Evolutionary conservation across 2,888 invertebrate species (phyloP).

Genomic region (Laothoe populi): DNA sequence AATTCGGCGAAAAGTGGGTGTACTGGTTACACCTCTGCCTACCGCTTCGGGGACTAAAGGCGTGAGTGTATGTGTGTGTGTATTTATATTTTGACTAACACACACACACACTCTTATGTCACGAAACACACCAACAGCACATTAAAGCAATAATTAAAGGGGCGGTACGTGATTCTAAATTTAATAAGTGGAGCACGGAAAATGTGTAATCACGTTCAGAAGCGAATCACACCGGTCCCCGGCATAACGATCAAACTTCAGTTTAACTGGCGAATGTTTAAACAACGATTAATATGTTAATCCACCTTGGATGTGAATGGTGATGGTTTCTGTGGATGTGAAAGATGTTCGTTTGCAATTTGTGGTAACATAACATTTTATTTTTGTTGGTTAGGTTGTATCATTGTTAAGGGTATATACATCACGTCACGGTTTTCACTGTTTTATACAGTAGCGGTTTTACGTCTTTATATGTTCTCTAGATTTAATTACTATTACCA

Average conservation of each 20-base stretch:
- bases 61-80: not conserved
- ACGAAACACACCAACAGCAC: not conserved
- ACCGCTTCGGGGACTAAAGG: too few species aligned
- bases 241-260: slow-evolving; percentile 34
- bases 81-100: not conserved
- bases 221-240: slow-evolving; percentile 32
- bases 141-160: slow-evolving; percentile 47
- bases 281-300: slow-evolving; percentile 34
- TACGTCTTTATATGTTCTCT: too few species aligned
- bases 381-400: too few species aligned
- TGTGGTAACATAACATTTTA: not conserved
- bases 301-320: slow-evolving; percentile 9
- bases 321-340: not conserved
- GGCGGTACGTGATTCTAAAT: slow-evolving; percentile 56
- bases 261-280: slow-evolving; percentile 30
- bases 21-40: too few species aligned
- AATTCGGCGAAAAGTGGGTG: too few species aligned
- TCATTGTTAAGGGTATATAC: too few species aligned
- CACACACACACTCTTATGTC: not conserved
- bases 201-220: slow-evolving; percentile 42
- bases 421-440: too few species aligned
- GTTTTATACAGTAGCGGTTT: too few species aligned
- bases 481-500: too few species aligned
- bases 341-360: not conserved
- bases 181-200: slow-evolving; percentile 52